Evolutionary conservation across 2,797 vertebrate genomes (phyloP).

Genomic region (Melanogrammus aeglefinus): DNA sequence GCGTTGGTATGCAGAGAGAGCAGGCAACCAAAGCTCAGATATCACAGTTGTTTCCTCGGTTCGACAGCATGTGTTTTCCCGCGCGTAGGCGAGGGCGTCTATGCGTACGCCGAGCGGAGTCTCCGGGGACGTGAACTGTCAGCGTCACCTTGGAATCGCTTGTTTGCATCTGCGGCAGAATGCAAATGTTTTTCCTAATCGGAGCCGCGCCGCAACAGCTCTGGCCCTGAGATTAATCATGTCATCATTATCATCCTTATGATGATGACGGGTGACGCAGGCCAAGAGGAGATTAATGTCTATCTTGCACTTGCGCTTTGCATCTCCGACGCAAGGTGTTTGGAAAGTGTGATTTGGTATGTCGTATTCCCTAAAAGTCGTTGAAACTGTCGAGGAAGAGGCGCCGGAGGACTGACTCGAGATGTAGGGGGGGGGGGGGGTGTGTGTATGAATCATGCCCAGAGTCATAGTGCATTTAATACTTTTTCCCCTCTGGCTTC

Average conservation of each 20-base stretch:
- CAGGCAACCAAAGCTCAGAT: neutral
- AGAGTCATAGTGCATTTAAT: neutral
- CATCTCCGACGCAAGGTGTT: neutral
- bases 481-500: neutral
- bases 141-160: neutral
- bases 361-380: neutral
- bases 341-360: neutral
- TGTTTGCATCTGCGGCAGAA: neutral
- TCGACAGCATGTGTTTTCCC: neutral
- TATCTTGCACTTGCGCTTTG: neutral
- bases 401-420: neutral
- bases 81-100: neutral
- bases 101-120: neutral
- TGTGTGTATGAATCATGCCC: neutral
- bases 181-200: neutral
- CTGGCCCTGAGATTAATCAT: constrained; percentile 3
- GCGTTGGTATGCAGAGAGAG: neutral
- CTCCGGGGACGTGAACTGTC: neutral
- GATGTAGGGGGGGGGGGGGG: neutral
- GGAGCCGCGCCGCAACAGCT: neutral
- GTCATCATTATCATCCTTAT: neutral
- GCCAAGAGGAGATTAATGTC: neutral
- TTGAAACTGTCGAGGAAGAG: neutral
- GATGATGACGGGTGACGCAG: neutral
- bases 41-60: neutral